phyloP scores from a whole-genome alignment of 2,888 invertebrate species.

The Tolmerus cingulatus region DNA sequence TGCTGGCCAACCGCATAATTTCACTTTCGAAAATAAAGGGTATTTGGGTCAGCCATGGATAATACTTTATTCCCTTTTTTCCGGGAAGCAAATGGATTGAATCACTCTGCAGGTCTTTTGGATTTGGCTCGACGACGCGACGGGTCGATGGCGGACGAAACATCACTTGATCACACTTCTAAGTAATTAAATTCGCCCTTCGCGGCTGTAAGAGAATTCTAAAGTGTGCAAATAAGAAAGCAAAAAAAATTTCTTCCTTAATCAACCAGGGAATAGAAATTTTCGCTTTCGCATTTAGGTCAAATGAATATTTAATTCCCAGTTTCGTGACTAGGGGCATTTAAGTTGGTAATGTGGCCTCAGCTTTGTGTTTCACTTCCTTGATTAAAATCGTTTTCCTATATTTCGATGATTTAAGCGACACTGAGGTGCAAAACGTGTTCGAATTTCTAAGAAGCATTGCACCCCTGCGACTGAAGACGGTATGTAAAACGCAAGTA shows the following conservation, averaged over 20 bases:
- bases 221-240: neutral
- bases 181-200: neutral
- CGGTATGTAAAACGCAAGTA: neutral
- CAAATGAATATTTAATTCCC: neutral
- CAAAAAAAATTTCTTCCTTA: neutral
- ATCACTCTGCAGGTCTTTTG: neutral
- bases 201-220: neutral
- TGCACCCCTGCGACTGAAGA: neutral
- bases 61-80: neutral
- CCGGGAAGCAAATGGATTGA: neutral
- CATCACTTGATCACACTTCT: neutral
- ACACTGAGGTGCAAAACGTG: neutral
- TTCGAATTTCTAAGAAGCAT: neutral
- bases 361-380: neutral
- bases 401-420: neutral
- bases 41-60: neutral
- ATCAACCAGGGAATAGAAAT: neutral
- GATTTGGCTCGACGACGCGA: neutral
- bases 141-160: neutral
- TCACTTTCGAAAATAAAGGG: neutral
- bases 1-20: neutral
- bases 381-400: neutral
- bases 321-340: neutral
- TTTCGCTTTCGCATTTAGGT: neutral
- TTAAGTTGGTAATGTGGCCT: neutral